A percentile compares a stretch with the other conserved stretches of the same genome.
These are phyloP conservation scores for Adineta ricciae DNA, from an alignment of 2,888 invertebrate species.

Conservation along the genomic window DNA sequence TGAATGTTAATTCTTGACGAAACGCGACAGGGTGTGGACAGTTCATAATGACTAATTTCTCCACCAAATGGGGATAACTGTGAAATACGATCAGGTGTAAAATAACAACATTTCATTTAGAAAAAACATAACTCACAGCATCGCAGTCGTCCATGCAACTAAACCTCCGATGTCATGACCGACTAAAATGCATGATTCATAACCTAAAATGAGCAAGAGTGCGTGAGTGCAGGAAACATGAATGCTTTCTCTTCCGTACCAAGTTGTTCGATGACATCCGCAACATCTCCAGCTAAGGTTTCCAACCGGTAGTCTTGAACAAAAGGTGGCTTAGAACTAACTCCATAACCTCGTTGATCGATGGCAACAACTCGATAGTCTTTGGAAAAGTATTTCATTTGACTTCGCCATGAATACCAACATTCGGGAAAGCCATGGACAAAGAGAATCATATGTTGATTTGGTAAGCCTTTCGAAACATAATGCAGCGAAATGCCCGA, in stretches of 20 bases:
- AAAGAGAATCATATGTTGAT: conserved; percentile 57
- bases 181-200: conserved; percentile 47
- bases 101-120: conserved; percentile 42
- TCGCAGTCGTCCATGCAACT: neutral
- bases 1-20: conserved; percentile 52
- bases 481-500: neutral
- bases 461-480: conserved; percentile 11
- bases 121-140: neutral
- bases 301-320: conserved; percentile 58
- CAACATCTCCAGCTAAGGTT: conserved; percentile 59
- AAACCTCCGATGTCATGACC: conserved; percentile 58
- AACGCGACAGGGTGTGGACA: conserved; percentile 63
- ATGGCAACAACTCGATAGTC: conserved; percentile 58
- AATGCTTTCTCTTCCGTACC: neutral
- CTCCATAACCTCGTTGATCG: conserved; percentile 68
- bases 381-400: conserved; percentile 58
- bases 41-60: conserved; percentile 62
- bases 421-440: conserved; percentile 68
- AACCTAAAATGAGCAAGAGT: neutral
- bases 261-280: conserved; percentile 55
- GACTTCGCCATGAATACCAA: conserved; percentile 67
- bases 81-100: conserved; percentile 53
- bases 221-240: no score
- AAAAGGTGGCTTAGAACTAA: conserved; percentile 63
- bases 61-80: conserved; percentile 58